phyloP scores from a whole-genome alignment of 2,888 invertebrate species.

The Epirrita christyi region DNA sequence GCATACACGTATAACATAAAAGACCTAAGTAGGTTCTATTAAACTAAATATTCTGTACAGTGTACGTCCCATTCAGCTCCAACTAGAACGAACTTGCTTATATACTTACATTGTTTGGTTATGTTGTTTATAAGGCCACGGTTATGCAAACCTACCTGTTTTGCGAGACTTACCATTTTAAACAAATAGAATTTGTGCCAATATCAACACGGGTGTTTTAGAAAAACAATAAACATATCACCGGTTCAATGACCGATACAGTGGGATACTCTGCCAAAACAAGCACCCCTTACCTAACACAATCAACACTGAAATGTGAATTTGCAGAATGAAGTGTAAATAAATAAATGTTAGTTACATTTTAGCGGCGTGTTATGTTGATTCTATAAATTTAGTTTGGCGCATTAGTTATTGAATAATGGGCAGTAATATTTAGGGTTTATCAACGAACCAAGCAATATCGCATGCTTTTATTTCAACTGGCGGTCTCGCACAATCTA shows the following conservation, averaged over 20 bases:
- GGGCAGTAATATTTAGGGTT: too few species aligned
- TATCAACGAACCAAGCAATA: too few species aligned
- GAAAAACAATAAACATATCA: slow-evolving; percentile 77
- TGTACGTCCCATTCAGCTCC: slow-evolving; percentile 1
- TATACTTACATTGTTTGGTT: slow-evolving; percentile 16
- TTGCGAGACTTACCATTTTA: slow-evolving; percentile 71
- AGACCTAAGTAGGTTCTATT: too few species aligned
- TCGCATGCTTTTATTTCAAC: too few species aligned
- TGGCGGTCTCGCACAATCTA: too few species aligned
- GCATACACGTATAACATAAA: too few species aligned
- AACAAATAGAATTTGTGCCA: slow-evolving; percentile 80
- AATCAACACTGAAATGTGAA: slow-evolving; percentile 49
- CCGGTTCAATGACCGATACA: slow-evolving; percentile 72
- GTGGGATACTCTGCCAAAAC: slow-evolving; percentile 70
- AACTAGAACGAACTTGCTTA: slow-evolving; percentile 4
- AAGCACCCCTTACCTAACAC: slow-evolving; percentile 73
- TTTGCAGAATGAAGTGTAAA: slow-evolving; percentile 41
- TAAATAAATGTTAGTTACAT: slow-evolving; percentile 26
- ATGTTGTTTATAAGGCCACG: slow-evolving; percentile 54
- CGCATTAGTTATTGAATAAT: not conserved
- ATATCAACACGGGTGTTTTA: slow-evolving; percentile 75
- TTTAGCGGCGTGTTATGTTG: slow-evolving; percentile 11
- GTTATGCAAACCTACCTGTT: slow-evolving; percentile 68
- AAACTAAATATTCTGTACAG: not conserved
- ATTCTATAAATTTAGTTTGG: not conserved